Conservation (phyloP, 64 coral and sea anemone genomes). For the Anthopleura sola region DNA sequence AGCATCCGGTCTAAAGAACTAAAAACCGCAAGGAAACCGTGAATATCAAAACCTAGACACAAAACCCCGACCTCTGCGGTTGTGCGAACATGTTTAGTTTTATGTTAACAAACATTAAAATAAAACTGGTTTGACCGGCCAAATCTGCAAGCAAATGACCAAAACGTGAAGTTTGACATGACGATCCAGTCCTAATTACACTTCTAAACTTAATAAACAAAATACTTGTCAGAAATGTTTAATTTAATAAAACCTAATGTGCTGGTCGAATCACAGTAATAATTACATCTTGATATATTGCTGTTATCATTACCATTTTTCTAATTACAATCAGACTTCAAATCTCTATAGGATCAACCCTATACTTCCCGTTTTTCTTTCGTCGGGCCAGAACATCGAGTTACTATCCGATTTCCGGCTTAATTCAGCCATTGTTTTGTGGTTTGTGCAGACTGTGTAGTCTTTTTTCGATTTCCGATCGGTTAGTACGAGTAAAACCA, state of each 20-base stretch:
- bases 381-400: background rate
- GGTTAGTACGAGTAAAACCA: background rate
- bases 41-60: no score
- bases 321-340: background rate
- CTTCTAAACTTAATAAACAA: background rate
- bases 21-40: no score
- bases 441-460: background rate
- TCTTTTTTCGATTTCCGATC: background rate
- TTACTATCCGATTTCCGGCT: constrained; percentile 8
- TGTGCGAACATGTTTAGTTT: background rate
- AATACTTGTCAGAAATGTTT: background rate
- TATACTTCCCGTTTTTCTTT: background rate
- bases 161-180: background rate
- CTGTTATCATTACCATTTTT: background rate
- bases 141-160: background rate
- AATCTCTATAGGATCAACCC: background rate
- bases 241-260: background rate
- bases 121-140: background rate
- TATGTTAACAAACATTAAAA: background rate
- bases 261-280: background rate
- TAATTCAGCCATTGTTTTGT: background rate
- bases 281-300: background rate
- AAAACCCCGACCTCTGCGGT: background rate
- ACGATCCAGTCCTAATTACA: background rate
- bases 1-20: no score